Percentiles rank a stretch among this genome's conserved stretches.
Evolutionary conservation across 2,888 invertebrate genomes (phyloP).

Genomic region (Tribolium freemani): DNA sequence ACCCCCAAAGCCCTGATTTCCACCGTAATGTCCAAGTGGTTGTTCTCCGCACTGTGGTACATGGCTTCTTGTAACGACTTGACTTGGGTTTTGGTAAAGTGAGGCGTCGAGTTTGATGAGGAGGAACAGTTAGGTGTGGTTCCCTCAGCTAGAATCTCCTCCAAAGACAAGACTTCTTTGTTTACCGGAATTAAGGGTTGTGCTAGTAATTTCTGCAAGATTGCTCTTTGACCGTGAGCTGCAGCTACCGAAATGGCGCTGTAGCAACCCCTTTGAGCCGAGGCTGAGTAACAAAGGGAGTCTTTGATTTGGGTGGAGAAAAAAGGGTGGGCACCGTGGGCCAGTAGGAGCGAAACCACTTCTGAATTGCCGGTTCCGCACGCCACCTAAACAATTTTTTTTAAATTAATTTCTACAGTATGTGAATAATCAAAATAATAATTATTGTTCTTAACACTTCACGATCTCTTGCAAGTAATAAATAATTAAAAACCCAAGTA

Average conservation of each 20-base stretch:
- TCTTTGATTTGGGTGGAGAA: slow-evolving; percentile 87
- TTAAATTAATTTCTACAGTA: too few relatives aligned
- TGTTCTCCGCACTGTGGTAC: slow-evolving; percentile 94
- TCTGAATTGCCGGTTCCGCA: slow-evolving; percentile 85
- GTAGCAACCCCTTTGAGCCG: slow-evolving; percentile 89
- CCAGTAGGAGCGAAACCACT: slow-evolving; percentile 82
- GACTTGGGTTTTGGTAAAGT: slow-evolving; percentile 85
- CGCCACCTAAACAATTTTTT: slow-evolving; percentile 72
- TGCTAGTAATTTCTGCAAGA: slow-evolving; percentile 83
- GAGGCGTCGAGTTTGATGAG: slow-evolving; percentile 63
- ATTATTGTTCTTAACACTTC: too few relatives aligned
- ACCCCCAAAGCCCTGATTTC: slow-evolving; percentile 89
- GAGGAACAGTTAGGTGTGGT: slow-evolving; percentile 30
- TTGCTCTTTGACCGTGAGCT: slow-evolving; percentile 86
- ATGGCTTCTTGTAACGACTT: slow-evolving; percentile 92
- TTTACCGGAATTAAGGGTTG: slow-evolving; percentile 78
- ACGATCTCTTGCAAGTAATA: too few relatives aligned
- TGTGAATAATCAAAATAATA: too few relatives aligned
- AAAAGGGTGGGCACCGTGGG: slow-evolving; percentile 91
- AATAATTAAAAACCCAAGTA: too few relatives aligned
- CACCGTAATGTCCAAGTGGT: slow-evolving; percentile 90
- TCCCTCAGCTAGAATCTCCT: slow-evolving; percentile 92
- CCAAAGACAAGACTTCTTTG: slow-evolving; percentile 85
- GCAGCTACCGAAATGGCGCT: slow-evolving; percentile 92
- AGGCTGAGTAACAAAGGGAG: slow-evolving; percentile 86